Percentiles rank a stretch among this genome's conserved stretches.
These are phyloP conservation scores for Volucella inanis DNA, from an alignment of 2,888 invertebrate species.

Conservation along the genomic window DNA sequence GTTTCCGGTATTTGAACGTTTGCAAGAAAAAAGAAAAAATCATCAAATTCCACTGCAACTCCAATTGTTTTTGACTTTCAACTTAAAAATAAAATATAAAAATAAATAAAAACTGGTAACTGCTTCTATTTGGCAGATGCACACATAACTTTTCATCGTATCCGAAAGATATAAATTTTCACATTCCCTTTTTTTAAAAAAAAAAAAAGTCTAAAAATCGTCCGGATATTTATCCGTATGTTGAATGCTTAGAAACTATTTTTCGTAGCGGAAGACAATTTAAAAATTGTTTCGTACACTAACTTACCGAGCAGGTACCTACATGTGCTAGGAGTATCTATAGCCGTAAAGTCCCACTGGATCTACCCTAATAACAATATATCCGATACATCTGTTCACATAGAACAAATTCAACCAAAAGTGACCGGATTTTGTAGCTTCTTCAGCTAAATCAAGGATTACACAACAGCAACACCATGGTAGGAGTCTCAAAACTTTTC, in stretches of 20 bases:
- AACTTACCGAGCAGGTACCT: slow-evolving; percentile 22
- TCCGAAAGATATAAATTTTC: slow-evolving; percentile 56
- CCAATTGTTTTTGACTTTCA: slow-evolving; percentile 35
- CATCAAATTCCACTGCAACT: slow-evolving; percentile 11
- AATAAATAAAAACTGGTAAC: not conserved
- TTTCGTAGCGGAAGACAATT: slow-evolving; percentile 38
- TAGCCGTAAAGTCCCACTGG: not conserved
- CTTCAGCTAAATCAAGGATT: slow-evolving; percentile 42
- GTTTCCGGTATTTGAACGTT: slow-evolving; percentile 22
- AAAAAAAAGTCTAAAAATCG: slow-evolving; percentile 10
- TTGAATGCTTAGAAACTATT: slow-evolving; percentile 7
- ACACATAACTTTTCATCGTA: slow-evolving; percentile 40
- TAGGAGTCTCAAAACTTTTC: slow-evolving; percentile 54
- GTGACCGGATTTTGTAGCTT: not conserved
- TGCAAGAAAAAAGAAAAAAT: slow-evolving; percentile 8
- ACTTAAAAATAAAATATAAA: slow-evolving; percentile 20
- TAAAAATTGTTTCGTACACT: slow-evolving; percentile 22
- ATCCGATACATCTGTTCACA: slow-evolving; percentile 15
- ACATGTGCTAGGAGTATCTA: slow-evolving; percentile 4
- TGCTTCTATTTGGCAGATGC: slow-evolving; percentile 48
- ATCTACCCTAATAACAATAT: slow-evolving; percentile 36
- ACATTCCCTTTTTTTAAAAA: slow-evolving; percentile 4
- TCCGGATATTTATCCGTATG: not conserved
- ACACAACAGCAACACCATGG: slow-evolving; percentile 20
- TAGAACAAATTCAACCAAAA: slow-evolving; percentile 24